phyloP scores from a whole-genome alignment of 23 tunicate species.

The Aplidium turbinatum region DNA sequence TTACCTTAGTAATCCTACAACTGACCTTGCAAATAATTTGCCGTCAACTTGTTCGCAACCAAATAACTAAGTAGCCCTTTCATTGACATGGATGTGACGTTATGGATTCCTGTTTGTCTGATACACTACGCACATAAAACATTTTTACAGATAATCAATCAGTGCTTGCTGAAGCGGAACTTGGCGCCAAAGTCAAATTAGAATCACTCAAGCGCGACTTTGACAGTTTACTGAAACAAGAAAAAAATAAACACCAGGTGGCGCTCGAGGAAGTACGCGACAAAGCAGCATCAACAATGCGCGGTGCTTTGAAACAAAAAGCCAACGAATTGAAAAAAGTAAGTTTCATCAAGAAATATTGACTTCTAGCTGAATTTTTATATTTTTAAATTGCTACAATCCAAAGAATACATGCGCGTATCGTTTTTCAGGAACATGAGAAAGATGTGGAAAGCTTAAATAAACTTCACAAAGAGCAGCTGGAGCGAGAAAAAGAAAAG shows the following conservation, averaged over 20 bases:
- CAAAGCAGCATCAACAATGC: conserved; percentile 21
- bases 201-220: conserved; percentile 55
- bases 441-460: conserved; percentile 56
- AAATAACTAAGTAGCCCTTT: no score
- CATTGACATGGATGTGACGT: no score
- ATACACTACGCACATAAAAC: no score
- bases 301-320: conserved; percentile 26
- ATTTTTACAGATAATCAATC: conserved; percentile 34
- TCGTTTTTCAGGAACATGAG: conserved; percentile 55
- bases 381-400: no score
- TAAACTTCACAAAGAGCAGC: conserved; percentile 61
- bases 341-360: no score
- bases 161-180: conserved; percentile 15
- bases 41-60: no score
- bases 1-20: no score
- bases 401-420: no score
- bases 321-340: conserved; percentile 42
- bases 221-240: conserved; percentile 24
- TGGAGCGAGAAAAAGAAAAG: conserved; percentile 54
- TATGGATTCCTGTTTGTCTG: no score
- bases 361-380: no score
- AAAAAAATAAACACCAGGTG: conserved; percentile 50
- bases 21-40: no score
- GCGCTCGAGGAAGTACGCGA: conserved; percentile 29
- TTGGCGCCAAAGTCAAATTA: conserved; percentile 14